Base-by-base conservation (phyloP, 30 jellyfish, hydroid and myxozoan species). In the Cassiopea xamachana region DNA sequence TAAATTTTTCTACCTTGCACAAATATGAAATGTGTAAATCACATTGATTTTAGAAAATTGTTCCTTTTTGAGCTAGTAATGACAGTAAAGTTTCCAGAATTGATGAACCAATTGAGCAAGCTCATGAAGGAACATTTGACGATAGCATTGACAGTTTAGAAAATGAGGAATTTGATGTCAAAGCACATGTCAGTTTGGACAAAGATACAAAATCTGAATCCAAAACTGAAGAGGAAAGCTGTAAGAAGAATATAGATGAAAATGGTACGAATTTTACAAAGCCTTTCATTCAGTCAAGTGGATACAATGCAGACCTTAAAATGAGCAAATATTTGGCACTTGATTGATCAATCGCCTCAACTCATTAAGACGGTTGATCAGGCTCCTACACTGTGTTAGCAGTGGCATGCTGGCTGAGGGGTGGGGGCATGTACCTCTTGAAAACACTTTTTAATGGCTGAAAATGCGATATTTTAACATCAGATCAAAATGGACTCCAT, bases 71-170 rank as follows among this genome's bases (percentile, higher is more conserved):
- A 10, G 14, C 4, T 71, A 10, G 55, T 19, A 15, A 71, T 19
- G 55, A 71, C 15, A 55, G 8, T 71, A 2, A 7, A 4, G 59
- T 3, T 8, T 2, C 51, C 15, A 5, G 19, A 7, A 8, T 71
- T 2, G 80, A 2, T 71, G 55, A 71, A 18, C 2, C 80, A 18
- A 15, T 6, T 7, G 80, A 1, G 18, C 6, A 19, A 67, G 76
- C 76, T 15, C 80, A 7, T 17, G 80, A 71, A 71, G 55, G 80
- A 7, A 71, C 80, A 1, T 71, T 71, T 71, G 59, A 71, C 6
- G 80, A 71, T 43, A 71, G 80, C 55, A 71, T 71, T 71, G 80
- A 71, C 80, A 71, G 80, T 39, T 6, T 71, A 19, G 55, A 6
- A 15, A 55, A 71, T 71, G 80, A 71, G 19, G 16, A 71, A 19